Evolutionary conservation across 2,888 invertebrate species (phyloP), one percentile per base, ranked within the genome.

Genomic region (Rhamnusium bicolor): DNA sequence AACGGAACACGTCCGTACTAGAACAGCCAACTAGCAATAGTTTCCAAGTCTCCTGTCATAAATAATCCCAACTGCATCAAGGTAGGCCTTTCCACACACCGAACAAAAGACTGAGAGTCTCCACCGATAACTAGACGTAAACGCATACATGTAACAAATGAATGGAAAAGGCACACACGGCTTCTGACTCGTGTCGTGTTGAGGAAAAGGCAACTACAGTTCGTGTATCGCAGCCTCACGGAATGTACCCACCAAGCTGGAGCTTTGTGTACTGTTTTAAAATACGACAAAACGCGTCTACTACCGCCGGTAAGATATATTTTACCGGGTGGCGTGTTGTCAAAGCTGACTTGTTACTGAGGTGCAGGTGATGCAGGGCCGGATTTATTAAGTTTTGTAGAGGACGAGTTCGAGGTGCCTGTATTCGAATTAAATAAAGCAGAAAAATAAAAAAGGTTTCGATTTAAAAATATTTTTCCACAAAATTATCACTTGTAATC

Each of bases 271-370:
- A 65, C 70, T 70, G 70, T 46, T 63, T 66, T 51, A 19, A 54
- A 40, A 71, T 66, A 71, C 51, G 66, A 53, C 66, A 32, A 60
- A 66, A 66, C 65, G 24, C 51, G 70, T 56, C 71, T 58, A 60
- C 71, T 71, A 65, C 63, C 56, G 60, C 65, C 60, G 58, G 63
- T 56, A 47, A 65, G 65, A 65, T 56, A 71, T 65, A 63, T 65
- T 65, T 58, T 71, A 71, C 71, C 71, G 71, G n/a, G 71, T 66
- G 66, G 71, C 66, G 66, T 49, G 66, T 66, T 66, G 66, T 60
- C 71, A 65, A 60, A 70, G 61, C 66, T 53, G 71, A 71, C 66
- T 60, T 60, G 51, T 47, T 71, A 60, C 66, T 47, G 12, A 56
- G 62, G 46, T 40, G 51, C 70, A 70, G 63, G 70, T 70, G 70